Evolutionary conservation across 2,888 invertebrate genomes (phyloP), one percentile per base, ranked within the genome.

Genomic region (Catocala fraxini): DNA sequence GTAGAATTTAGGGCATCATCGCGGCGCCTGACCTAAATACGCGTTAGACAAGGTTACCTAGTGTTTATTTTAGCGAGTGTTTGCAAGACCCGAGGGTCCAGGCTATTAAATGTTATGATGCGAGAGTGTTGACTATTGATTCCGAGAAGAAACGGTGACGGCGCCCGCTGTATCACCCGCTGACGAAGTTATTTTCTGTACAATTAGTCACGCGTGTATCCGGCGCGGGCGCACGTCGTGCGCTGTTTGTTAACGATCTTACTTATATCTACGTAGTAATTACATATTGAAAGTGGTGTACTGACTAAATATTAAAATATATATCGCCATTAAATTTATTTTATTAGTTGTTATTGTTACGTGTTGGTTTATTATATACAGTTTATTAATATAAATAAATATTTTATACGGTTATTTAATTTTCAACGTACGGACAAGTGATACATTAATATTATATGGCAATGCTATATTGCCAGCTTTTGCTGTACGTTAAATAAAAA

Each of bases 141-240:
- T 93, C 93, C 71, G 77, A 90, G 93, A 93, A 93, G 84, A 83
- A 85, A 86, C 87, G 89, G 87, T 91, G 93, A 91, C 92, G 86
- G 83, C 79, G 78, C 80, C 70, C 83, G 84, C 77, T 91, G 92
- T 92, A 91, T 93, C 92, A 92, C 88, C 79, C 83, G 86, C 91
- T 93, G 92, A 91, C 92, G 89, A 89, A 92, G 92, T 92, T 93
- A 93, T 93, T 93, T 93, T 93, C 93, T 93, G 93, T 89, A 83
- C 88, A 85, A 91, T 93, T 93, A 93, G 93, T 93, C 93, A 94
- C 92, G 83, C 92, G 88, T 87, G 91, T 91, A 93, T 92, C 92
- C 93, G 93, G 88, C 90, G 90, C 90, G 83, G 66, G 84, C 84
- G 85, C 86, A 88, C 80, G 85, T 82, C 87, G 51, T 35, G 35